Base-by-base conservation (phyloP, 2,797 vertebrate species). In the Syngnathus rostellatus region DNA sequence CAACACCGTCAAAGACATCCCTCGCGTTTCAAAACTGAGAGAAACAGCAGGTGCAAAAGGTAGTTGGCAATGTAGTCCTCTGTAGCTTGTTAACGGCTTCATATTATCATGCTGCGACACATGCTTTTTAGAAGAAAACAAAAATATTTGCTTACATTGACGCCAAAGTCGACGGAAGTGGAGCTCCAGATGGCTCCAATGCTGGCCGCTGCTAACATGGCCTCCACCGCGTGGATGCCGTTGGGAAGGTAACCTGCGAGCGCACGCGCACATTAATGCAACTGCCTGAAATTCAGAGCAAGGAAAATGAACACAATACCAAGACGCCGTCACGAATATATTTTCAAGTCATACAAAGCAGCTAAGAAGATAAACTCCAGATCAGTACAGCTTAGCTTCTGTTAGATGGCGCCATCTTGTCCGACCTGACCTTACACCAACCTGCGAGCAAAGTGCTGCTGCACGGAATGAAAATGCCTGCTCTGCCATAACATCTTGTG, bases 131-230 rank as follows among this genome's bases (percentile, higher is more conserved):
- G 3, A 14, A 1, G 12, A 3, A 41, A 41, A 65, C 21, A 16
- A 38, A 21, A 10, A 8, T 38, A 17, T 1, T 12, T n/a, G 17
- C 94, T 94, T 87, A 98, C 96, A 0, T 97, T 98, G 68, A 96
- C 92, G 8, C 97, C 97, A 12, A 99, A 99, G 83, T 99, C 97
- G 0, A 95, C 94, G 1, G 97, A 98, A 0, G 95, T 97, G 62
- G 96, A 93, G 62, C 95, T 98, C 97, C 97, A 99, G 77, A 98
- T 90, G n/a, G 96, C 96, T 0, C 96, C 96, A 0, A 98, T 94
- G 79, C 94, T 97, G 0, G 94, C 93, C 0, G 93, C 85, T 0
- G 97, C 96, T 64, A 99, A 85, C 96, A 98, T 99, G 6, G 94
- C 96, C 66, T 97, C 92, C 64, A 97, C 91, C 0, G 95, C 94